Percentiles rank a stretch among this genome's conserved stretches.
These are phyloP conservation scores for Acleris literana DNA, from an alignment of 2,888 invertebrate species.

Conservation along the genomic window DNA sequence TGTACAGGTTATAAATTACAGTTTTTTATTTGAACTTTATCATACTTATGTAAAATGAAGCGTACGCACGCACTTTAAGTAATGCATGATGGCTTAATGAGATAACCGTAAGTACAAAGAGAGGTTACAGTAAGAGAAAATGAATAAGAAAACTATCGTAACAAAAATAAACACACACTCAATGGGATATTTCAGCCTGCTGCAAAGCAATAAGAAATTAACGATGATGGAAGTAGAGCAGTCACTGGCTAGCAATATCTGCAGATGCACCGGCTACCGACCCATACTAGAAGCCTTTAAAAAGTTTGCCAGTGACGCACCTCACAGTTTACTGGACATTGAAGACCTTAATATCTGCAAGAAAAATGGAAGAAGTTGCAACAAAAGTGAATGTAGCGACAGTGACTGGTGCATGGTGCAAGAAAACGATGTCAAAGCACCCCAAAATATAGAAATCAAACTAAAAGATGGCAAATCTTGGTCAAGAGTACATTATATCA, in stretches of 20 bases:
- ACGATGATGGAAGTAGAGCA: slow-evolving; percentile 87
- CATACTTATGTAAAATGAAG: too few species aligned
- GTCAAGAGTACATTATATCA: slow-evolving; percentile 77
- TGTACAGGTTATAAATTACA: slow-evolving; percentile 74
- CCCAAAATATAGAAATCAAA: slow-evolving; percentile 50
- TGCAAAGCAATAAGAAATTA: slow-evolving; percentile 58
- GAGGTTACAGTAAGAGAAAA: too few species aligned
- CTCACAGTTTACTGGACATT: slow-evolving; percentile 55
- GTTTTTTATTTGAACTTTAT: too few species aligned
- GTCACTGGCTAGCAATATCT: slow-evolving; percentile 88
- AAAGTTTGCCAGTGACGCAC: slow-evolving; percentile 79
- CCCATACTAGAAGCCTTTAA: slow-evolving; percentile 86
- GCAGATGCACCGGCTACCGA: slow-evolving; percentile 88
- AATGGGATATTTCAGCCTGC: slow-evolving; percentile 42
- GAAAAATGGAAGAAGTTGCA: slow-evolving; percentile 50
- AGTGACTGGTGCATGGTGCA: slow-evolving; percentile 61
- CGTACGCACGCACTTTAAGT: too few species aligned
- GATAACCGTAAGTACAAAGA: too few species aligned
- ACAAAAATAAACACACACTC: too few species aligned
- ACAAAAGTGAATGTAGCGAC: slow-evolving; percentile 43
- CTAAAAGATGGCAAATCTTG: slow-evolving; percentile 72
- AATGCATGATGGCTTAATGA: too few species aligned
- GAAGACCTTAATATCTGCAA: slow-evolving; percentile 61
- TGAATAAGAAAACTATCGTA: too few species aligned
- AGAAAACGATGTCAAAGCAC: slow-evolving; percentile 46